A percentile compares a stretch with the other conserved stretches of the same genome.
Evolutionary conservation across 2,113 vertebrate species (phyloP).

Genomic region (Ploceus nigricollis): DNA sequence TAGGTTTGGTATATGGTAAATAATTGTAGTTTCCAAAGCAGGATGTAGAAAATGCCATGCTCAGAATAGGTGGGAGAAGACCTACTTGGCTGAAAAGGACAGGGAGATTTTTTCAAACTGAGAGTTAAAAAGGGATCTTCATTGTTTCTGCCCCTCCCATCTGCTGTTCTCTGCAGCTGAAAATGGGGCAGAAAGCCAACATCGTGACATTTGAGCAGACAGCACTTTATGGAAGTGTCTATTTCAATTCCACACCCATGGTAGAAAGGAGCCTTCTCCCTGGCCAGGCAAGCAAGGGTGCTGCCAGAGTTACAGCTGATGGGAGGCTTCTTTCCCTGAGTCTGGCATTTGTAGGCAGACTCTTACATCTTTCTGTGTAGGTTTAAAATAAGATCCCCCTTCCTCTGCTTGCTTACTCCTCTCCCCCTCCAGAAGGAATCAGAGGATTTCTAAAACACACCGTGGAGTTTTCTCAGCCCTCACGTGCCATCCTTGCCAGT

Average conservation of each 20-base stretch:
- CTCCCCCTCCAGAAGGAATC: neutral
- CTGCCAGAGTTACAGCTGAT: neutral
- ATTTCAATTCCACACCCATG: neutral
- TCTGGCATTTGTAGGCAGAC: neutral
- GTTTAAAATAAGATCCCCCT: neutral
- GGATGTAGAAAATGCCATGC: neutral
- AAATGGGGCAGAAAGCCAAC: slow-evolving; percentile 57
- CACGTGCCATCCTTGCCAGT: neutral
- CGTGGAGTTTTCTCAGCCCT: neutral
- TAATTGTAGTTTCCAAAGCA: neutral
- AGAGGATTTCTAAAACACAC: neutral
- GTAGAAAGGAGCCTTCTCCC: neutral
- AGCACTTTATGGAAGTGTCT: slow-evolving; percentile 48
- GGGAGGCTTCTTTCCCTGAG: neutral
- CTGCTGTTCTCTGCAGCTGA: slow-evolving; percentile 39
- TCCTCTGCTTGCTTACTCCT: neutral
- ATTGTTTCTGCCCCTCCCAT: slow-evolving; percentile 49
- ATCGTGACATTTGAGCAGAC: slow-evolving; percentile 41
- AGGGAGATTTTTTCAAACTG: slow-evolving; percentile 21
- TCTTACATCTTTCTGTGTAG: neutral
- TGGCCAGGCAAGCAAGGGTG: neutral
- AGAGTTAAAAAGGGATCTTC: slow-evolving; percentile 50
- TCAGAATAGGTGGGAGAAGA: neutral
- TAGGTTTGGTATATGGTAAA: neutral
- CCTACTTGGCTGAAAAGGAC: neutral